A percentile compares a stretch with the other conserved stretches of the same genome.
phyloP scores from a whole-genome alignment of 2,797 vertebrate species.

The Leucoraja ocellata region DNA sequence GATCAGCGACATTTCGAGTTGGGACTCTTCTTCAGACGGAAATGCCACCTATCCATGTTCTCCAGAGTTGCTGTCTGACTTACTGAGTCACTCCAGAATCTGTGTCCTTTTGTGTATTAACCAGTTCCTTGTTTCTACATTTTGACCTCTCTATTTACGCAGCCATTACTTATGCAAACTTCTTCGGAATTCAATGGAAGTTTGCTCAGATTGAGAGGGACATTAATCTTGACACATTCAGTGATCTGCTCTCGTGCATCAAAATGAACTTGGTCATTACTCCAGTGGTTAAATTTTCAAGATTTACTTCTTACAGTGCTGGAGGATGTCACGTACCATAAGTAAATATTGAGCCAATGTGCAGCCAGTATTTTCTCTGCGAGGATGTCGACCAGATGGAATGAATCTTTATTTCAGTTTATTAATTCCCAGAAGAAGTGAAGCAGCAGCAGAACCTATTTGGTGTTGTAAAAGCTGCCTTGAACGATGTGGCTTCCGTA shows the following conservation, averaged over 20 bases:
- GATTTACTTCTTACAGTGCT: not conserved
- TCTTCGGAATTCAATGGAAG: not conserved
- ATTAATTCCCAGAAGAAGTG: not conserved
- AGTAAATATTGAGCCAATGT: constrained; percentile 20
- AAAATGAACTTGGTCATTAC: not conserved
- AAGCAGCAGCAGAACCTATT: not conserved
- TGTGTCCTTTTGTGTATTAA: too few species aligned
- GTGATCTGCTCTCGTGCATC: not conserved
- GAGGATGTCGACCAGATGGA: not conserved
- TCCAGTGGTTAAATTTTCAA: constrained; percentile 8
- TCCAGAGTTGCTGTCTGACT: too few species aligned
- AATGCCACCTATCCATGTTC: too few species aligned
- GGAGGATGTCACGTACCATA: not conserved
- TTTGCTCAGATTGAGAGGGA: constrained; percentile 7
- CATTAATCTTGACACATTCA: constrained; percentile 17
- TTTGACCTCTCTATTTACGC: not conserved
- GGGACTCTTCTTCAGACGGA: too few species aligned
- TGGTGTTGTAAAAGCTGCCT: not conserved
- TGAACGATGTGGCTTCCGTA: not conserved
- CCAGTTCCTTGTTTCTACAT: too few species aligned
- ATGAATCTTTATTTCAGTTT: constrained; percentile 15
- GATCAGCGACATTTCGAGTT: too few species aligned
- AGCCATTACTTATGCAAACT: not conserved
- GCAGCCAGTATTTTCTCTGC: not conserved
- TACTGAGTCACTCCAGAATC: too few species aligned